Base-by-base conservation (phyloP, 2,797 vertebrate genomes). In the Parauchenoglanis ngamensis region DNA sequence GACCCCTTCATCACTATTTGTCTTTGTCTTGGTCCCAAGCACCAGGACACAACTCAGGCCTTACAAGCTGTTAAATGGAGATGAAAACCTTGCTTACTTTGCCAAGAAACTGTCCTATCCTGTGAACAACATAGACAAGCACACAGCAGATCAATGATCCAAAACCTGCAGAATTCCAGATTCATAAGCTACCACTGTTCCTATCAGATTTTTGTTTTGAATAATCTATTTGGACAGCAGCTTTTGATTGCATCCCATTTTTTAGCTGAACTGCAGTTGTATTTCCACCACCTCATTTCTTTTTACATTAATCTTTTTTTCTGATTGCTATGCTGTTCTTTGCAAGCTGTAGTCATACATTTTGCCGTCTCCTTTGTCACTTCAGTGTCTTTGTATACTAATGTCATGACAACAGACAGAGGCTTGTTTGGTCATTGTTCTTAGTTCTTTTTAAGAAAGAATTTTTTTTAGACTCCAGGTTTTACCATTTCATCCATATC, bases 41-140 rank as follows among this genome's bases (percentile, higher is more conserved):
- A 57, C 65, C 49, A 31, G 56, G 84, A 61, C 73, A 59, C 63
- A 54, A 77, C 49, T 79, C n/a, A 85, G 78, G 68, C 76, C 76
- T 89, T 77, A 78, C 28, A 67, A 79, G 80, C 86, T 91, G 88
- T 88, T 85, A 89, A 85, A 83, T 31, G 49, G 67, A 88, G 81
- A 91, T 88, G 88, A 90, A 89, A 90, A 67, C 23, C 76, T 87
- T 86, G 90, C 78, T 65, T 88, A 73, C 3, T 83, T 81, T 88
- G 88, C 83, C 88, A 87, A 89, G 57, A 61, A 80, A 61, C 21
- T 44, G 12, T 78, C 54, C 56, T 25, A 31, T 76, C 72, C 65
- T 84, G 35, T 87, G 61, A 84, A 84, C 10, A 80, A 83, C 59
- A 46, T 72, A 12, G 15, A 87, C 77, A 83, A 83, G 87, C 52